Base-by-base conservation (phyloP, 2,113 vertebrate genomes). In the Arvicanthis niloticus region DNA sequence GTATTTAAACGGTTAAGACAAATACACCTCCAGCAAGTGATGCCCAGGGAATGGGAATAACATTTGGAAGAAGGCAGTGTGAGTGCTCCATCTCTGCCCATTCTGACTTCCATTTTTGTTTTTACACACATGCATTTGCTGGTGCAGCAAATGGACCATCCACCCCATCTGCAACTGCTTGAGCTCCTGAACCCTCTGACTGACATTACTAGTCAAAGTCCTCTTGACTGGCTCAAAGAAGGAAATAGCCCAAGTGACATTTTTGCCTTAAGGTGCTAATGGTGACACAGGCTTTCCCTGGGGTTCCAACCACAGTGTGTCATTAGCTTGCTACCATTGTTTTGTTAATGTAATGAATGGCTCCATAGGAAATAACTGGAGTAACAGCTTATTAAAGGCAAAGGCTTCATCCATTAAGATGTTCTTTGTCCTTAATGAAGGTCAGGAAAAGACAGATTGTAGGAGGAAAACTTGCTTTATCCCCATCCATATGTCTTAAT, bases 311-410 rank as follows among this genome's bases (percentile, higher is more conserved):
- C 75, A 96, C 86, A 96, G 95, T 90, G 89, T 85, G 96, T 98
- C 98, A 97, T 97, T 97, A 98, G 95, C 91, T 92, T 26, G 51
- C 97, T 95, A 92, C 94, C 95, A 98, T 97, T 98, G 97, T 98
- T 98, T 97, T 97, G 95, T 96, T 97, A 97, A 98, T 98, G 96
- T 97, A 97, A 97, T 98, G 97, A 98, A 98, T 97, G 97, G 90
- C 81, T 98, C 78, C 97, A 96, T 85, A 97, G 93, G 97, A 98
- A 98, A 98, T 96, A 98, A 96, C 91, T n/a, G 96, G 91, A 98
- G 98, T 94, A 98, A 98, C 98, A n/a, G 26, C 75, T 98, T 98
- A 97, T 98, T 98, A 96, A 98, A 81, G 45, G 86, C 96, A 98
- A 98, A 97, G 96, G 85, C 96, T 98, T 97, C 95, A 97, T 97